Conservation (phyloP, 1,140 invertebrate species). For the Liolophura sinensis region DNA sequence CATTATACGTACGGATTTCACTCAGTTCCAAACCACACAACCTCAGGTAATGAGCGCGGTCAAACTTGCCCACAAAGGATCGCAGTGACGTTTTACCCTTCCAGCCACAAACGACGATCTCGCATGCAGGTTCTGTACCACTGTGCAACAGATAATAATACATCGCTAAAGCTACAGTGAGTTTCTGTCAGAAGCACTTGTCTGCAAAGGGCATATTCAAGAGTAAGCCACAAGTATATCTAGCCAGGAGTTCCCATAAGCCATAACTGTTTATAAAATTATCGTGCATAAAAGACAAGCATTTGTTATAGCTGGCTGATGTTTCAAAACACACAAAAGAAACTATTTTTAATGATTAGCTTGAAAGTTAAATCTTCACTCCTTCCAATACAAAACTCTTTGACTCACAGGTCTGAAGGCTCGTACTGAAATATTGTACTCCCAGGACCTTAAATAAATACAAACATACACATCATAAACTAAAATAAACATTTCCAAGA, state of each 20-base stretch:
- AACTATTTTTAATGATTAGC: background rate
- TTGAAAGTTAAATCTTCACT: background rate
- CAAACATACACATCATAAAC: background rate
- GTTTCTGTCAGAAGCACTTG: background rate
- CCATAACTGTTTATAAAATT: no score
- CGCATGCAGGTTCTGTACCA: constrained; percentile 37
- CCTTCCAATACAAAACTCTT: background rate
- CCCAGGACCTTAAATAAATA: constrained; percentile 34
- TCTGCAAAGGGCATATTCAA: no score
- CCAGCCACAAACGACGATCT: constrained; percentile 83
- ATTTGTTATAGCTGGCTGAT: no score
- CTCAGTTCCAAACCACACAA: constrained; percentile 74
- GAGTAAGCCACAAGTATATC: no score
- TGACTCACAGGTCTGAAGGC: constrained; percentile 34
- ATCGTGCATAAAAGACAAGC: no score
- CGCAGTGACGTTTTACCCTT: constrained; percentile 82
- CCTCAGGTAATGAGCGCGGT: constrained; percentile 82
- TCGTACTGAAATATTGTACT: constrained; percentile 39
- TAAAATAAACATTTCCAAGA: constrained; percentile 4
- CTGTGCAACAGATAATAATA: constrained; percentile 15
- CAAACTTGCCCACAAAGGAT: constrained; percentile 80
- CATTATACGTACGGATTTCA: constrained; percentile 63
- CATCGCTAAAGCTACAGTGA: background rate
- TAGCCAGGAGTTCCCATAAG: no score
- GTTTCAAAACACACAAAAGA: background rate